Percentiles rank a stretch among this genome's conserved stretches.
phyloP scores from a whole-genome alignment of 2,888 invertebrate species.

The Epinotia ramella region DNA sequence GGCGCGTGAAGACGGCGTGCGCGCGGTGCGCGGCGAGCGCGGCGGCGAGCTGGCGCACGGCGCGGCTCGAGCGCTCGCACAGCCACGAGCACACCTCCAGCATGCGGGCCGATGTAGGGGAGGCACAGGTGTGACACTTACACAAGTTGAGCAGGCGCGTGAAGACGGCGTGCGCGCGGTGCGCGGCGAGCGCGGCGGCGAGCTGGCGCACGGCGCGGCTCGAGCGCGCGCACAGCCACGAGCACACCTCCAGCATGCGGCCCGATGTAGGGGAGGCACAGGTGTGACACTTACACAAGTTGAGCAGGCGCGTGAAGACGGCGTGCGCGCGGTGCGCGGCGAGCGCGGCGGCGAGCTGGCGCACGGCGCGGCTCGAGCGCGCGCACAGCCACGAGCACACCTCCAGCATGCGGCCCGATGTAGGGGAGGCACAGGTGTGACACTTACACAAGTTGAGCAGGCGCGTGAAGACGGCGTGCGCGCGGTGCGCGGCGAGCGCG shows the following conservation, averaged over 20 bases:
- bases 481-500: conserved; percentile 61
- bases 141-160: background rate
- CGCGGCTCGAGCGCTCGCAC: conserved; percentile 76
- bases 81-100: conserved; percentile 77
- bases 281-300: conserved; percentile 52
- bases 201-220: conserved; percentile 76
- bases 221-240: conserved; percentile 77
- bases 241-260: conserved; percentile 77
- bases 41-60: conserved; percentile 72
- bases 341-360: conserved; percentile 54
- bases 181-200: conserved; percentile 58
- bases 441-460: background rate
- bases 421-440: too few species aligned
- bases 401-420: too few species aligned
- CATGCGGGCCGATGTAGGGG: conserved; percentile 62
- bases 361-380: too few species aligned
- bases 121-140: conserved; percentile 40
- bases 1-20: conserved; percentile 52
- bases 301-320: conserved; percentile 66
- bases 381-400: conserved; percentile 45
- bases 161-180: too few species aligned
- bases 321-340: conserved; percentile 60
- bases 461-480: too few species aligned
- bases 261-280: conserved; percentile 48
- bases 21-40: conserved; percentile 66